phyloP scores from a whole-genome alignment of 2,888 invertebrate genomes.

The Machimus atricapillus region DNA sequence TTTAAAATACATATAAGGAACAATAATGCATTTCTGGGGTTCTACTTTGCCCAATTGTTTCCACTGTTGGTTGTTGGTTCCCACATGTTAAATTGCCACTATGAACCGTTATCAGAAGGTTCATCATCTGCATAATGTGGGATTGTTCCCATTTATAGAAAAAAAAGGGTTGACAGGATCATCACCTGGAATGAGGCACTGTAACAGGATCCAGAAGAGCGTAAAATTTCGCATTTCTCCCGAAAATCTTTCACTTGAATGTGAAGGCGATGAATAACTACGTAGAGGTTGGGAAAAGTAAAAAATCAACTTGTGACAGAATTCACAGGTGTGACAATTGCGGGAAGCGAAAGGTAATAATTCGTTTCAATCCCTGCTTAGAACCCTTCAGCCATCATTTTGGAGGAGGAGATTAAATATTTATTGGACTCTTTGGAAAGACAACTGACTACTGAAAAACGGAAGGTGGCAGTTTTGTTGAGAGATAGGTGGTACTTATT shows the following conservation, averaged over 20 bases:
- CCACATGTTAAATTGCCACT: neutral
- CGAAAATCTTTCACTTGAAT: neutral
- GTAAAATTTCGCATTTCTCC: neutral
- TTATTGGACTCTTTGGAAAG: neutral
- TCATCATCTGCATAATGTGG: constrained; percentile 20
- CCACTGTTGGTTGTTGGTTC: neutral
- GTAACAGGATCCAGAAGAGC: neutral
- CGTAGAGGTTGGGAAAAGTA: neutral
- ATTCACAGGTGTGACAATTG: neutral
- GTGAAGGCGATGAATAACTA: neutral
- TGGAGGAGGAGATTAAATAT: constrained; percentile 24
- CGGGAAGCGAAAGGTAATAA: neutral
- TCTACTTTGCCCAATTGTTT: neutral
- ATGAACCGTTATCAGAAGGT: constrained; percentile 11
- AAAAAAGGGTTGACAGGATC: constrained; percentile 16
- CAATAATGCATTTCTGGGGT: neutral
- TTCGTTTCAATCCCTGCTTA: neutral
- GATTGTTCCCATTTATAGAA: neutral
- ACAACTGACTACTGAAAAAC: neutral
- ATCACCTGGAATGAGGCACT: neutral
- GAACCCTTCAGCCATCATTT: neutral
- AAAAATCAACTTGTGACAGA: constrained; percentile 11
- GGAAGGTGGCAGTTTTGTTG: neutral
- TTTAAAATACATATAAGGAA: neutral
- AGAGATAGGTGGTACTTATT: neutral